Conservation (phyloP, 2,113 vertebrate genomes). For the Camelus dromedarius region DNA sequence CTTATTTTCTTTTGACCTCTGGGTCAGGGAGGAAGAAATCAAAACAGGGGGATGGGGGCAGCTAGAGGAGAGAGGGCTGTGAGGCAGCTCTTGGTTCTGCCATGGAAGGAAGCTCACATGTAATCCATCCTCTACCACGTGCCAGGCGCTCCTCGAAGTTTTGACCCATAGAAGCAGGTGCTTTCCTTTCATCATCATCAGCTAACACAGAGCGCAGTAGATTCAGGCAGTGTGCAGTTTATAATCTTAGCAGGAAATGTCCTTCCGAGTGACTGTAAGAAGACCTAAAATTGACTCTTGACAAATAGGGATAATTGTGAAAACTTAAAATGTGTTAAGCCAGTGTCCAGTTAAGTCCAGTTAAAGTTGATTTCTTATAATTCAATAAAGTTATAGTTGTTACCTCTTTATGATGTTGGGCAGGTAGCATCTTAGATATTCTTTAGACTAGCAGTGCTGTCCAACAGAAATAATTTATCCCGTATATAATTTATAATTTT, state of each 20-base stretch:
- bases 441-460: neutral
- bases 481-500: neutral
- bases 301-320: slow-evolving; percentile 2
- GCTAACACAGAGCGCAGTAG: neutral
- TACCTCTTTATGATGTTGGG: neutral
- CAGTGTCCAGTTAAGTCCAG: neutral
- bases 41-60: neutral
- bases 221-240: neutral
- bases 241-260: neutral
- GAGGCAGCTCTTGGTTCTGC: neutral
- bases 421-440: neutral
- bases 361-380: neutral
- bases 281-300: neutral
- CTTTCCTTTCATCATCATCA: neutral
- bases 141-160: neutral
- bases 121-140: neutral
- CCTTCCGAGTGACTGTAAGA: neutral
- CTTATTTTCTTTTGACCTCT: neutral
- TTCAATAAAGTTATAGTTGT: neutral
- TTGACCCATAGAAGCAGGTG: neutral
- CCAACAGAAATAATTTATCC: slow-evolving; percentile 5
- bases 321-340: neutral
- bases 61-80: neutral
- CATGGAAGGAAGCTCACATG: neutral
- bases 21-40: slow-evolving; percentile 19